Evolutionary conservation across 2,797 vertebrate genomes (phyloP).

Genomic region (Salarias fasciatus): DNA sequence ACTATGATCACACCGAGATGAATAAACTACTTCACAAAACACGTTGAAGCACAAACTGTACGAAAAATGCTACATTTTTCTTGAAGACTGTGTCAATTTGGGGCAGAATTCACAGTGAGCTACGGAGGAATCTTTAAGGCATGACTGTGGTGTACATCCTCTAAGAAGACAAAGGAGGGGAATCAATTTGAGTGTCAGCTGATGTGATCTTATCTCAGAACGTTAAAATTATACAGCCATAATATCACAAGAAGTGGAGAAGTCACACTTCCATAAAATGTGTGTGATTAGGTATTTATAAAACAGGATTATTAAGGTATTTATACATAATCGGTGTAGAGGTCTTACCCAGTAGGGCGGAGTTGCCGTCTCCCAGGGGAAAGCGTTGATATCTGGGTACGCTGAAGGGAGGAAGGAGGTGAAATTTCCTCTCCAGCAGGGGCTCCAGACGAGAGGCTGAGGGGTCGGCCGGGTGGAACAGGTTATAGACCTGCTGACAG

Average conservation of each 20-base stretch:
- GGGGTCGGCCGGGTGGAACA: constrained; percentile 98
- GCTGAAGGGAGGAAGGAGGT: constrained; percentile 92
- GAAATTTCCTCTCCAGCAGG: constrained; percentile 92
- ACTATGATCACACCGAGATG: constrained; percentile 66
- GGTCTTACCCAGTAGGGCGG: constrained; percentile 91
- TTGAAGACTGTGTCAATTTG: constrained; percentile 30
- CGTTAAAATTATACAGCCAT: constrained; percentile 17
- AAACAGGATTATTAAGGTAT: background rate
- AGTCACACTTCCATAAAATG: constrained; percentile 9
- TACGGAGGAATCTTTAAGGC: constrained; percentile 14
- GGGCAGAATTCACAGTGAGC: constrained; percentile 22
- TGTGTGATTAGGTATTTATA: background rate
- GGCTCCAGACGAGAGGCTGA: constrained; percentile 97
- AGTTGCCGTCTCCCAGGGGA: constrained; percentile 94
- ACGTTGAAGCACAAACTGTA: constrained; percentile 53
- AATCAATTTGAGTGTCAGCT: constrained; percentile 26
- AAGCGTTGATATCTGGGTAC: constrained; percentile 96
- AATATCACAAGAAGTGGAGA: constrained; percentile 8
- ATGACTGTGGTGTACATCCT: constrained; percentile 29
- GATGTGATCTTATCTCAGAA: constrained; percentile 15
- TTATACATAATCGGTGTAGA: background rate
- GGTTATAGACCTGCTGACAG: constrained; percentile 98
- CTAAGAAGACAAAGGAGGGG: constrained; percentile 22
- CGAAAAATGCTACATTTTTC: constrained; percentile 63
- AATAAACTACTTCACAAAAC: constrained; percentile 61